A percentile compares a stretch with the other conserved stretches of the same genome.
Conservation (phyloP, 37 sponge, comb jelly and placozoan species). For the Oscarella lobularis region DNA sequence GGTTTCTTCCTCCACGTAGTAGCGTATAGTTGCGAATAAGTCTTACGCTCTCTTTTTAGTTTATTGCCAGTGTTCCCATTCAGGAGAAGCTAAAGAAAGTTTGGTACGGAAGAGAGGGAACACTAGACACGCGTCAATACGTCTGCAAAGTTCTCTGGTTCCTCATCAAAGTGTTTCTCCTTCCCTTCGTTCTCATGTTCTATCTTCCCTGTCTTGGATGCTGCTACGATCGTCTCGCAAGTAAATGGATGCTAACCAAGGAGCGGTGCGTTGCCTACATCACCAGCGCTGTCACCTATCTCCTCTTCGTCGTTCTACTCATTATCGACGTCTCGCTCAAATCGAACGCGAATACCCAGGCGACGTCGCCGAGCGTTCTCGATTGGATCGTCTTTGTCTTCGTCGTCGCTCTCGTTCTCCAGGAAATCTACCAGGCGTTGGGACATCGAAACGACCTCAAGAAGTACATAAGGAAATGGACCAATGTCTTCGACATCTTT, state of each 20-base stretch:
- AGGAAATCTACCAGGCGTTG: neutral
- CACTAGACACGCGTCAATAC: neutral
- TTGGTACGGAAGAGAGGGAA: neutral
- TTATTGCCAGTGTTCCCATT: neutral
- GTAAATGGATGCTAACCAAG: neutral
- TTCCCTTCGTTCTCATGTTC: neutral
- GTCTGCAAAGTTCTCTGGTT: neutral
- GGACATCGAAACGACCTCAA: neutral
- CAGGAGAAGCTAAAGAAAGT: neutral
- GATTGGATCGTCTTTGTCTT: neutral
- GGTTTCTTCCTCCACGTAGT: too few species aligned
- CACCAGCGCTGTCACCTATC: neutral
- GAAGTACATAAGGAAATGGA: neutral
- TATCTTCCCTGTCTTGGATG: neutral
- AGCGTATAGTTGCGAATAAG: too few species aligned
- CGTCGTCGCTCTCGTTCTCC: neutral
- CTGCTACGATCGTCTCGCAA: neutral
- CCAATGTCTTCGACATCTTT: neutral
- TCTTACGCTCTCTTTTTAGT: too few species aligned
- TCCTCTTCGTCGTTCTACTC: neutral
- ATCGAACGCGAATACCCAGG: neutral
- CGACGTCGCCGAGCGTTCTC: too few species aligned
- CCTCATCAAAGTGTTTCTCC: neutral
- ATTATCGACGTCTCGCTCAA: neutral
- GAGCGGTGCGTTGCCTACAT: neutral